phyloP scores from a whole-genome alignment of 2,113 vertebrate species.

The Coptodon bakossiorum region DNA sequence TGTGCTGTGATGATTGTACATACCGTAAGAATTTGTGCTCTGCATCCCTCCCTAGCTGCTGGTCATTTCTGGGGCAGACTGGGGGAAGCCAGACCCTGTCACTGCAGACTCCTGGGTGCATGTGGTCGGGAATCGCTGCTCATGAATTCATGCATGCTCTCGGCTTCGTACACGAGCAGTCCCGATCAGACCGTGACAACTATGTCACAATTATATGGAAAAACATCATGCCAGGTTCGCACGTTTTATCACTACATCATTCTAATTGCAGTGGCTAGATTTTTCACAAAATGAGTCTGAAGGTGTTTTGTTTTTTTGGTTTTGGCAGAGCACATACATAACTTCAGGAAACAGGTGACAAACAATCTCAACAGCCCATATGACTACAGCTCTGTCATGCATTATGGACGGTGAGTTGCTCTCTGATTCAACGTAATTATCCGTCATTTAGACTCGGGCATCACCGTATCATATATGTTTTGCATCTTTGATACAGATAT shows the following conservation, averaged over 20 bases:
- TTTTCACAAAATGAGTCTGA: background rate
- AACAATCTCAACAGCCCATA: constrained; percentile 74
- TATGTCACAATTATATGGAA: constrained; percentile 79
- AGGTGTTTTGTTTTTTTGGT: background rate
- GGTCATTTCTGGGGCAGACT: constrained; percentile 77
- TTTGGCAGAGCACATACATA: constrained; percentile 60
- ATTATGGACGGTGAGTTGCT: constrained; percentile 70
- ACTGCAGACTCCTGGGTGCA: constrained; percentile 75
- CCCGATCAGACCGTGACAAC: constrained; percentile 78
- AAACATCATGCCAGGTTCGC: constrained; percentile 73
- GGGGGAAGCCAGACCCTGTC: constrained; percentile 78
- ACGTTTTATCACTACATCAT: background rate
- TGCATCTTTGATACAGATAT: constrained; percentile 55
- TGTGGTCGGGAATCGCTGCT: constrained; percentile 78
- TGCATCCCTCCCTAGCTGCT: constrained; percentile 66
- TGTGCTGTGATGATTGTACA: background rate
- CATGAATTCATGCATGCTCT: constrained; percentile 82
- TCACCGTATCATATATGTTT: background rate
- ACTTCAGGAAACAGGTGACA: constrained; percentile 71
- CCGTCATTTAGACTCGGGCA: background rate
- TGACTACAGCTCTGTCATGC: constrained; percentile 76
- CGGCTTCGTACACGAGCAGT: constrained; percentile 83
- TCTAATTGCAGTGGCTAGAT: background rate
- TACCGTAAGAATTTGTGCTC: background rate
- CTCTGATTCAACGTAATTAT: background rate